Evolutionary conservation across 2,797 vertebrate species (phyloP), one percentile per base, ranked within the genome.

Genomic region (Mastacembelus armatus): DNA sequence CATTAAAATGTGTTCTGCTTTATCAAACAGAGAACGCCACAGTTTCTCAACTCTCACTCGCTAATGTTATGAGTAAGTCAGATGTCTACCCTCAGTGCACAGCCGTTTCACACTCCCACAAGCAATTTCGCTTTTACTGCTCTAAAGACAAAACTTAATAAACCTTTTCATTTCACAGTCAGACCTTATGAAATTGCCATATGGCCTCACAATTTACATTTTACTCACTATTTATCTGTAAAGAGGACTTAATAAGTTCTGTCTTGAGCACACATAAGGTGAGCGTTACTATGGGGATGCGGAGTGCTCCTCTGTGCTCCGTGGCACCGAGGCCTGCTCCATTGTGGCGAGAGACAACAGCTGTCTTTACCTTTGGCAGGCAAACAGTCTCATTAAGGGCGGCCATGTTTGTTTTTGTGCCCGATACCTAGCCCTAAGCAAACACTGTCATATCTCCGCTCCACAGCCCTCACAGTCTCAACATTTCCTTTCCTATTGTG

Each of bases 301-400:
- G n/a, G 66, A 78, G 79, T 66, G 87, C 84, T 83, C 59, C 77
- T 64, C 78, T 74, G 64, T 70, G 70, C 77, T 84, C 78, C 2
- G 27, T 68, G 71, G 74, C 72, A 72, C 83, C 29, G 61, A 68
- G 76, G 80, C 76, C 81, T 67, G 85, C 73, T 89, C 86, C 88
- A 90, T 90, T 89, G 90, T 91, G 87, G 85, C 58, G 64, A 87
- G 80, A 86, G 85, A 87, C 90, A 92, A 89, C 92, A 93, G 92
- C 92, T 92, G 90, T 92, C 91, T 92, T 93, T 92, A 92, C 92
- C 89, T 92, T 92, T 91, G 90, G 91, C 91, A 92, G 91, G 87
- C 87, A 93, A 92, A 92, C 91, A 92, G 89, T 80, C 89, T 92
- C 90, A 92, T 93, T 93, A 93, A 91, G 86, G 78, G 88, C 71